A percentile compares a stretch with the other conserved stretches of the same genome.
Conservation (phyloP, 1,140 invertebrate genomes). For the Tetranychus urticae region DNA sequence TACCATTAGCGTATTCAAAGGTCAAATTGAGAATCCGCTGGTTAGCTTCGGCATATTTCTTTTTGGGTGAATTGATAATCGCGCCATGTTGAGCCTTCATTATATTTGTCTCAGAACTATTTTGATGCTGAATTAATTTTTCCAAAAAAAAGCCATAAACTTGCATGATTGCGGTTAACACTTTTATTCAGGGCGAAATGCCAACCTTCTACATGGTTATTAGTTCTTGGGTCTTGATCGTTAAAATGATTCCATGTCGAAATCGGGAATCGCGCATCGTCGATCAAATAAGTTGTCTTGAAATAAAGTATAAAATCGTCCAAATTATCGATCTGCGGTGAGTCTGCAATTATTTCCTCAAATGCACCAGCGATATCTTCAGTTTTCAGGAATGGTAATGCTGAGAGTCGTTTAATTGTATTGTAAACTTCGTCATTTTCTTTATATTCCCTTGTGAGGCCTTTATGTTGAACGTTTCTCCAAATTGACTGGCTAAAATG, state of each 20-base stretch:
- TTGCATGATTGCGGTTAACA: too few species aligned
- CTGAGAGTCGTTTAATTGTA: neutral
- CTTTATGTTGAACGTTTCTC: neutral
- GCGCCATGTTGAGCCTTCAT: too few species aligned
- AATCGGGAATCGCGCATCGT: neutral
- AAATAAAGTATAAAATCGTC: neutral
- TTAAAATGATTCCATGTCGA: neutral
- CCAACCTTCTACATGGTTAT: neutral
- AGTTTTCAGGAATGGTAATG: neutral
- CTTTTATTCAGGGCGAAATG: neutral
- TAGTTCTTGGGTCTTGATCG: neutral
- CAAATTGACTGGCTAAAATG: neutral
- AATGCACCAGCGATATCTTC: neutral
- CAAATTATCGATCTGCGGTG: neutral
- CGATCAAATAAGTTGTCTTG: neutral
- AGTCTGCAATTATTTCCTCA: neutral
- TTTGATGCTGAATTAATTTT: too few species aligned
- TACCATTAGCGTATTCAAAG: too few species aligned
- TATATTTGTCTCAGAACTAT: too few species aligned
- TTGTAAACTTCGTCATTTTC: neutral
- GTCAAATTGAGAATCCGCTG: too few species aligned
- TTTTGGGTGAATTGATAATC: too few species aligned
- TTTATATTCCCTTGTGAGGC: neutral
- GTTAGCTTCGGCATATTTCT: too few species aligned
- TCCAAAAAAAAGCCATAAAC: too few species aligned